These are phyloP conservation scores for Drosophila bocki DNA, from an alignment of 1,140 invertebrate species.

Conservation along the genomic window DNA sequence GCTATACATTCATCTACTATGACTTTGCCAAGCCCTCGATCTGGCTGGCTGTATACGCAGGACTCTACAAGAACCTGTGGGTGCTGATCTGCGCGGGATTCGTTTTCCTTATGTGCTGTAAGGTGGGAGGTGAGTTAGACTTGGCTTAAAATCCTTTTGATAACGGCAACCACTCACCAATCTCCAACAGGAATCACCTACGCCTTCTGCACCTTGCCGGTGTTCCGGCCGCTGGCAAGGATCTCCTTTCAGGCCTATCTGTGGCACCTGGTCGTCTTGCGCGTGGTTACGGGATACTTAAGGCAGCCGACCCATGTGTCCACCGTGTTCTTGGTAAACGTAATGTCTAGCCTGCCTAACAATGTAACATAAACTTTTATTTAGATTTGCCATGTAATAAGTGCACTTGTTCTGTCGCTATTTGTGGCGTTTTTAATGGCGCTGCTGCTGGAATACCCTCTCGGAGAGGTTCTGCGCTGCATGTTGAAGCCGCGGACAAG, in stretches of 20 bases:
- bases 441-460: conserved; percentile 61
- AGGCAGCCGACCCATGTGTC: conserved; percentile 64
- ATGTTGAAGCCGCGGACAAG: conserved; percentile 19
- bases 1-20: conserved; percentile 68
- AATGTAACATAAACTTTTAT: not conserved
- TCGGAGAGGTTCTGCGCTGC: conserved; percentile 49
- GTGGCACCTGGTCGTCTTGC: conserved; percentile 71
- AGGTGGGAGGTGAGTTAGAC: conserved; percentile 65
- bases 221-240: conserved; percentile 66
- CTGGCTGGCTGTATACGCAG: conserved; percentile 75
- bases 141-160: not conserved
- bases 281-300: conserved; percentile 53
- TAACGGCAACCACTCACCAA: not conserved
- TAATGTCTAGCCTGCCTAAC: not conserved
- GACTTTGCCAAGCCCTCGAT: conserved; percentile 71
- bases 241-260: conserved; percentile 76
- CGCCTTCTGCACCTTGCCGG: conserved; percentile 48
- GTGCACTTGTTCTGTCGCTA: conserved; percentile 56
- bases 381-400: conserved; percentile 44
- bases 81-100: conserved; percentile 60
- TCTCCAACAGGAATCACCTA: conserved; percentile 60
- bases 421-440: conserved; percentile 50
- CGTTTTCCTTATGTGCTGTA: conserved; percentile 65
- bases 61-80: conserved; percentile 74
- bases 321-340: conserved; percentile 50